Evolutionary conservation across 2,113 vertebrate genomes (phyloP), one percentile per base, ranked within the genome.

Genomic region (Heterotis niloticus): DNA sequence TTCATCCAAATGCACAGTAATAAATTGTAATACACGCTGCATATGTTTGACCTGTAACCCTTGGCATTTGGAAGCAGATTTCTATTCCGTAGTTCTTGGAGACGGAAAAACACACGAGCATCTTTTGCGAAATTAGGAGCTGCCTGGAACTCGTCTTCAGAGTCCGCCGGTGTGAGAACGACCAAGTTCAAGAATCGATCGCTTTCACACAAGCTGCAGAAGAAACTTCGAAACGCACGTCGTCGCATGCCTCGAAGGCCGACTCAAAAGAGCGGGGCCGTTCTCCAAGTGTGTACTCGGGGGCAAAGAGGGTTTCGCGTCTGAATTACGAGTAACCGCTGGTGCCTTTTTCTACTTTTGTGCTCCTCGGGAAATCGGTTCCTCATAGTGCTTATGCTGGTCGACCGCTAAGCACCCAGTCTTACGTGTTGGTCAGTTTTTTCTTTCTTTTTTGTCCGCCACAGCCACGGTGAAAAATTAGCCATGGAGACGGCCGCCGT

Each of bases 1-100:
- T 95, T 94, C 94, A 95, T 86, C 92, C 92, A 95, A 94, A 95
- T 92, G 89, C 81, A 87, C 87, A 86, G 93, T 95, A 95, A 98
- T 96, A 96, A 96, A 96, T 95, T 95, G 93, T 93, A 94, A 95
- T 93, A 91, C 90, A 83, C 88, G 90, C 92, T 91, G 94, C 92
- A 96, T 94, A 93, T 92, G 92, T 94, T 96, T 97, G 95, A 96
- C 95, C 94, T 89, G 84, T 92, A 94, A 98, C 93, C 94, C 92
- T 92, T 95, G 94, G 92, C 92, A 96, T 97, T 97, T 96, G 64
- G 83, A 95, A 92, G 90, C 86, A 91, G 93, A 92, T 92, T 90
- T 92, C 88, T 90, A 87, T 88, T 90, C 85, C 92, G 87, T 87
- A 93, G 93, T 95, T 91, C 81, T 91, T 88, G 90, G 79, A 83